Conservation (phyloP, 2,888 invertebrate genomes). For the Uloborus plumipes region DNA sequence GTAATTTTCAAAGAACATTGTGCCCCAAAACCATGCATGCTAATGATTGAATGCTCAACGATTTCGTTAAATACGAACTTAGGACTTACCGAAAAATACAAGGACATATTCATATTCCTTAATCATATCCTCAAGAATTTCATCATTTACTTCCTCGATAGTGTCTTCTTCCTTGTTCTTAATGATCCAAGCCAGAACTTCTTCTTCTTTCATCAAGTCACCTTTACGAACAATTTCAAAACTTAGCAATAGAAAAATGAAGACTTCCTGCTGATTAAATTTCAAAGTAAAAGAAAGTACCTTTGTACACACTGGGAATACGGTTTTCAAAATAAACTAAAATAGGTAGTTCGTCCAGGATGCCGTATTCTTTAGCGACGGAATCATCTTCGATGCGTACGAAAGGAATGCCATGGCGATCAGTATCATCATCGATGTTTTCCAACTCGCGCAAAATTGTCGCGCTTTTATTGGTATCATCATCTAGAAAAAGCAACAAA, state of each 20-base stretch:
- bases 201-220: conserved; percentile 76
- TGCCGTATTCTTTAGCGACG: conserved; percentile 91
- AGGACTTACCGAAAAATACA: conserved; percentile 85
- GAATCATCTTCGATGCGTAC: conserved; percentile 70
- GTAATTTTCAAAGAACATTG: no score
- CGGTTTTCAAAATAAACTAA: conserved; percentile 81
- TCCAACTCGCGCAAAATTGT: conserved; percentile 67
- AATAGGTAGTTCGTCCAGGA: conserved; percentile 81
- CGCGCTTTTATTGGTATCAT: conserved; percentile 77
- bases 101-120: conserved; percentile 93
- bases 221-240: conserved; percentile 42
- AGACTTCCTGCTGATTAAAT: background rate
- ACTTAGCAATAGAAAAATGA: background rate
- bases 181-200: conserved; percentile 87
- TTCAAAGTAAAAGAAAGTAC: conserved; percentile 70
- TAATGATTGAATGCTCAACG: no score
- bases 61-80: no score
- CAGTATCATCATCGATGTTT: conserved; percentile 67
- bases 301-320: conserved; percentile 71
- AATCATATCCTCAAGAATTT: conserved; percentile 86
- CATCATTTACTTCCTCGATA: conserved; percentile 94
- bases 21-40: no score
- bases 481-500: conserved; percentile 76
- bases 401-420: conserved; percentile 68
- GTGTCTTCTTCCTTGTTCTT: conserved; percentile 89